These are phyloP conservation scores for Mesocentrotus franciscanus DNA, from an alignment of 53 echinoderm and acorn worm species.

Conservation along the genomic window DNA sequence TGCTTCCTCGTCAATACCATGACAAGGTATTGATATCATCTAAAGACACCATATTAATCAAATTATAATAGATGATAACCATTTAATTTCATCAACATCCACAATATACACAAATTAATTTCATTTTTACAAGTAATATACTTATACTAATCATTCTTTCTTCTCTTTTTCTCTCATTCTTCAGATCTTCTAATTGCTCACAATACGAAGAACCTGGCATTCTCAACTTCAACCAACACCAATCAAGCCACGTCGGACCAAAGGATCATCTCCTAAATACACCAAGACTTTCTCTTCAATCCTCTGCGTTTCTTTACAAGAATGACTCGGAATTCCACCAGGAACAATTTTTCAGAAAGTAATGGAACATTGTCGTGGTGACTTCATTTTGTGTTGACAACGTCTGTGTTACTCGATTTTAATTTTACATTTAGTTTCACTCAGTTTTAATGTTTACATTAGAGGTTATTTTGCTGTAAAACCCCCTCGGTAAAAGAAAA, in stretches of 20 bases:
- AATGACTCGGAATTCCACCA: neutral
- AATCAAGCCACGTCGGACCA: neutral
- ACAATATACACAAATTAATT: neutral
- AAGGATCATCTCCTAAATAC: neutral
- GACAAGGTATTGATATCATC: too few relatives aligned
- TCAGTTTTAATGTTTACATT: neutral
- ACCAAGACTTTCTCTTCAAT: neutral
- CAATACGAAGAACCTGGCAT: neutral
- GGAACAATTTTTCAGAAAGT: neutral
- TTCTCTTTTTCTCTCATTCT: neutral
- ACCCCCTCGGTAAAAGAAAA: neutral
- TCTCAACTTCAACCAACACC: neutral
- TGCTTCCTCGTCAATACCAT: too few relatives aligned
- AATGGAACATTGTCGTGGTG: neutral
- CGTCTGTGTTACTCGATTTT: neutral
- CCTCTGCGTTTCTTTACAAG: neutral
- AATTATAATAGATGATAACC: too few relatives aligned
- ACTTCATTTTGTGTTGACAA: neutral
- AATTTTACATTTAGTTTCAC: neutral
- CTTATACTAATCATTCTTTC: neutral
- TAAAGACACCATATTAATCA: too few relatives aligned
- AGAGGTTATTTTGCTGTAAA: neutral
- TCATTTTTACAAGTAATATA: neutral
- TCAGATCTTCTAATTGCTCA: neutral
- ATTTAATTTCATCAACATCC: too few relatives aligned